Evolutionary conservation across 2,797 vertebrate genomes (phyloP).

Genomic region (Enteromius unitaeniatus): DNA sequence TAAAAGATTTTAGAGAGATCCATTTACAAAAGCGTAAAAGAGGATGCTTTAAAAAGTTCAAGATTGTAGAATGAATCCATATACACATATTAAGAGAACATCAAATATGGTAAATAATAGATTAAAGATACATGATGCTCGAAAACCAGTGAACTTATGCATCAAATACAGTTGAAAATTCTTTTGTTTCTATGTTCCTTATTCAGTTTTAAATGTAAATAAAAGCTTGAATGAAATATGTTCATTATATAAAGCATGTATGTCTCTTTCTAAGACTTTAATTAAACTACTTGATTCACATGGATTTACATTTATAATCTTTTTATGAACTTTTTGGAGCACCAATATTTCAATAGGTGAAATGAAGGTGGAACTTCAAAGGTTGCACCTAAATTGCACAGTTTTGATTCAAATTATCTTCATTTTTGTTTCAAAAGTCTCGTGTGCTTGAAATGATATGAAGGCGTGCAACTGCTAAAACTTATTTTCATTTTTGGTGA

Average conservation of each 20-base stretch:
- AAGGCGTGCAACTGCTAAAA: neutral
- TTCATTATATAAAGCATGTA: neutral
- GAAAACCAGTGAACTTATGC: no score
- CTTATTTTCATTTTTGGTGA: neutral
- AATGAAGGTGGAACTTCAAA: no score
- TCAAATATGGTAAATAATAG: neutral
- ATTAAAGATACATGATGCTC: neutral
- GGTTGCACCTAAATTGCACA: neutral
- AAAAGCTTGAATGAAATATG: neutral
- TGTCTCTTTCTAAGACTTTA: neutral
- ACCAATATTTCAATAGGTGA: neutral
- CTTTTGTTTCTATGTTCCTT: neutral
- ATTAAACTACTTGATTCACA: neutral
- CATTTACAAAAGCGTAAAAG: neutral
- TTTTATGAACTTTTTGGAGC: neutral
- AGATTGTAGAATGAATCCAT: neutral
- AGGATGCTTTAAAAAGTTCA: neutral
- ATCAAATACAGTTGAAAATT: neutral
- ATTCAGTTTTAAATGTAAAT: neutral
- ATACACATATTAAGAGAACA: neutral
- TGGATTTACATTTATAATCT: neutral
- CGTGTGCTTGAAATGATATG: neutral
- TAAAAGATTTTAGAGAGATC: neutral
- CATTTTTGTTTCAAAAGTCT: neutral
- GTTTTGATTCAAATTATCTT: neutral